phyloP scores from a whole-genome alignment of 1,140 invertebrate species.

The Drosophila grimshawi region DNA sequence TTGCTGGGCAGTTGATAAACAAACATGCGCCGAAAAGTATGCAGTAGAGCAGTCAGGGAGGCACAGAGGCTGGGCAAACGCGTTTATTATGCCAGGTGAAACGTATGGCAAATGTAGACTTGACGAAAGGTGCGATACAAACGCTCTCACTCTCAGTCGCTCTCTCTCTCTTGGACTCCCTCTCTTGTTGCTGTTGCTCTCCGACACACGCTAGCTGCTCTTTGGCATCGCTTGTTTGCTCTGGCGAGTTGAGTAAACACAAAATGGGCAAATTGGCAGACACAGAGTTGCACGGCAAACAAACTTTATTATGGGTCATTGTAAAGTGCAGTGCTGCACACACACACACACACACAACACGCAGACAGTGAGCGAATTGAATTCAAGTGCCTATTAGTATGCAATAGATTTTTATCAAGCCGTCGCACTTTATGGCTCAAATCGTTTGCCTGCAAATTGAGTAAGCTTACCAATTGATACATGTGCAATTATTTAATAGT shows the following conservation, averaged over 20 bases:
- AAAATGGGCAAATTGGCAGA: constrained; percentile 67
- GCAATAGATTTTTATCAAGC: constrained; percentile 70
- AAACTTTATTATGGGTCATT: constrained; percentile 72
- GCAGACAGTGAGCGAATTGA: constrained; percentile 61
- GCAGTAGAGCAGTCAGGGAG: constrained; percentile 15
- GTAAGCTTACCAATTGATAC: constrained; percentile 61
- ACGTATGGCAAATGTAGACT: constrained; percentile 54
- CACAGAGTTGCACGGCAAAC: constrained; percentile 54
- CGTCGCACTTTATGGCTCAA: constrained; percentile 55
- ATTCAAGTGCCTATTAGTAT: constrained; percentile 70
- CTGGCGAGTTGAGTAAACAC: constrained; percentile 62
- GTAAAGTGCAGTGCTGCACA: constrained; percentile 57
- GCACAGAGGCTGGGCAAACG: constrained; percentile 12
- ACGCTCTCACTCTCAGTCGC: not conserved
- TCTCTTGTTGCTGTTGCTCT: constrained; percentile 5
- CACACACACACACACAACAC: constrained; percentile 30
- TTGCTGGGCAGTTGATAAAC: constrained; percentile 14
- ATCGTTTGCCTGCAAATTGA: constrained; percentile 62
- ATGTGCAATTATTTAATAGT: constrained; percentile 47
- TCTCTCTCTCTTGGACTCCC: not conserved
- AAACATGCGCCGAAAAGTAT: constrained; percentile 43
- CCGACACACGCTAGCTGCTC: constrained; percentile 26
- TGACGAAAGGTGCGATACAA: constrained; percentile 49
- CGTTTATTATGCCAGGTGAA: constrained; percentile 43
- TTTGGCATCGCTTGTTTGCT: constrained; percentile 56